Evolutionary conservation across 2,888 invertebrate species (phyloP), one percentile per base, ranked within the genome.

Genomic region (Caenorhabditis afra): DNA sequence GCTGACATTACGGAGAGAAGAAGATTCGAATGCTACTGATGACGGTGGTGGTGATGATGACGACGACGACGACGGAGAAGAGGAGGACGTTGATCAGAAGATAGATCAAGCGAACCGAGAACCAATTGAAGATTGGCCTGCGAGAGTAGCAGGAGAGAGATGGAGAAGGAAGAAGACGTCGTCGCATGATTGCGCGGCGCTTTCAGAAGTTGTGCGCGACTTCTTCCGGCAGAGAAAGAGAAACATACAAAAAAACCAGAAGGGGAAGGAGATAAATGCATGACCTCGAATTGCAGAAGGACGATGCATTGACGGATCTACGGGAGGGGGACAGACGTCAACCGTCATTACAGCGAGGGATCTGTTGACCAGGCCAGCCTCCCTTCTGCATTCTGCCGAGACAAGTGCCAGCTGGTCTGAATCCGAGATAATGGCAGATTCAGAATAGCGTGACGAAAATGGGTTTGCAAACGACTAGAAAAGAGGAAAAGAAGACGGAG

Each of bases 21-120:
- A 41, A 41, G 55, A 39, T 16, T 41, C 12, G 41, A 14, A 41
- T 41, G 41, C 12, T 11, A 41, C 14, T 3, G 41, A 14, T 2
- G 3, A 14, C 7, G 52, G 23, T 49, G 49, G 20, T 49, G 49
- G 20, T 49, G 49, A 18, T 20, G 20, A 29, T 22, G 3, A 14
- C 8, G 29, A 29, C 29, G 20, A 3, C n/a, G 50, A 18, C 10
- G 35, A 14, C 37, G 37, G 8, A 22, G 14, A 49, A 22, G 49
- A 44, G n/a, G 3, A 11, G 12, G 44, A 44, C 44, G 44, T 12
- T 29, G 55, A 55, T 55, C 39, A 62, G 22, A 41, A 14, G 41
- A 29, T 35, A 62, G 62, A 62, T 62, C 62, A 62, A 49, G 47
- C 62, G 62, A 62, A 62, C 37, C 62, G 62, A 47, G 39, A 37